Base-by-base conservation (phyloP, 1,140 invertebrate species). In the Batillaria attramentaria region DNA sequence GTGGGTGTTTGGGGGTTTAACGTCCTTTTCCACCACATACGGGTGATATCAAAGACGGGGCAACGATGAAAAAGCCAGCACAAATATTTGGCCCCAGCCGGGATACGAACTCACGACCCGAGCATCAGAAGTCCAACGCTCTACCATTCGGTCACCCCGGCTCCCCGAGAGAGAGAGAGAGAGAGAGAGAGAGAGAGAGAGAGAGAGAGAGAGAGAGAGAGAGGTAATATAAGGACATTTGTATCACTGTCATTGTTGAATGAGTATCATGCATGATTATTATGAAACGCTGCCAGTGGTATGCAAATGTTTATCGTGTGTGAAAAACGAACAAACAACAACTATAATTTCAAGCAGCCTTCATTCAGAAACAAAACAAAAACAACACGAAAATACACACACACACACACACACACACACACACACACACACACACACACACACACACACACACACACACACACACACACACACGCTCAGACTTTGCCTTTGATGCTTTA, bases 321-420 rank as follows among this genome's bases (percentile, higher is more conserved):
- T 37, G 28, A n/a, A n/a, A n/a, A 62, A 5, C 6, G 20, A 62
- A 6, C 57, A 62, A n/a, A 62, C 57, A 18, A 5, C 57, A 8
- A 10, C 5, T 28, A 8, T n/a, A 6, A 62, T 62, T 8, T 13
- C 20, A 62, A 62, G 6, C 6, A 18, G 57, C 31, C 20, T 6
- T 62, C 13, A n/a, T 6, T 18, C 6, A 8, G n/a, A 16, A 62
- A 10, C 13, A 28, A 62, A 62, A n/a, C 13, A 62, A n/a, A 5
- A 8, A 18, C 20, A 16, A 62, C 57, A 62, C 28, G n/a, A 13
- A 62, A n/a, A 6, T 28, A 62, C 6, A 28, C 28, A 13, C 35
- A 69, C 35, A 18, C 66, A 69, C 16, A 10, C 39, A 72, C 69
- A 31, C 69, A 72, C 69, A n/a, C 69, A 43, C 39, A 24, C 69